Evolutionary conservation across 2,888 invertebrate species (phyloP), one percentile per base, ranked within the genome.

Genomic region (Melanophora roralis): DNA sequence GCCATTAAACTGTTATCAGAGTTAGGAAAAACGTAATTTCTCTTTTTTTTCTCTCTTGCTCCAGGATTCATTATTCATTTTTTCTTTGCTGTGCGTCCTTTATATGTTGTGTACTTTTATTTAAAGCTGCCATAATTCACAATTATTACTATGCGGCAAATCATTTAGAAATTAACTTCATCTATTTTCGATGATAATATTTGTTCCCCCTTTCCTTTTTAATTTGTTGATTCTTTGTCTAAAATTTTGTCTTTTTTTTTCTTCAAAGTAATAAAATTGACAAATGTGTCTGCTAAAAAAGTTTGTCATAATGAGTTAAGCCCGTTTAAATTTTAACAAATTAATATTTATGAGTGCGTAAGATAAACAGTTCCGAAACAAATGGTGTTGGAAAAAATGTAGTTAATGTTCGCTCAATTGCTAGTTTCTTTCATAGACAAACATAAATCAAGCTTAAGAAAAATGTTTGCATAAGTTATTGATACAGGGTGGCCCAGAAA

Each of bases 81-180:
- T 27, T 27, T 47, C 27, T n/a, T n/a, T n/a, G n/a, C n/a, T n/a
- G n/a, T 27, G 16, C 19, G n/a, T 59, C 27, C 49, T 16, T 16
- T 59, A 19, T 45, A 9, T 38, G 27, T 47, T 59, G n/a, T 16
- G 6, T 43, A 23, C 43, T 11, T 49, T 51, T n/a, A 71, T 71
- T 71, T 59, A 3, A 27, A 65, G 60, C 59, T 72, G 76, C 65
- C 67, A 80, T 80, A 80, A 76, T 68, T 80, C 80, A 80, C 72
- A 80, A 80, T 80, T 80, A 80, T 80, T 71, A 80, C 80, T 72
- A 76, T 80, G 80, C 80, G 80, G 80, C 80, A 80, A 80, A 80
- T 76, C 72, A 72, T 62, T 80, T 76, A 67, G 72, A 76, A 72
- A 80, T 76, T 80, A 80, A 76, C 80, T 80, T 75, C 72, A 68